Evolutionary conservation across 2,888 invertebrate genomes (phyloP), one percentile per base, ranked within the genome.

Genomic region (Lissocephala sabroskyi): DNA sequence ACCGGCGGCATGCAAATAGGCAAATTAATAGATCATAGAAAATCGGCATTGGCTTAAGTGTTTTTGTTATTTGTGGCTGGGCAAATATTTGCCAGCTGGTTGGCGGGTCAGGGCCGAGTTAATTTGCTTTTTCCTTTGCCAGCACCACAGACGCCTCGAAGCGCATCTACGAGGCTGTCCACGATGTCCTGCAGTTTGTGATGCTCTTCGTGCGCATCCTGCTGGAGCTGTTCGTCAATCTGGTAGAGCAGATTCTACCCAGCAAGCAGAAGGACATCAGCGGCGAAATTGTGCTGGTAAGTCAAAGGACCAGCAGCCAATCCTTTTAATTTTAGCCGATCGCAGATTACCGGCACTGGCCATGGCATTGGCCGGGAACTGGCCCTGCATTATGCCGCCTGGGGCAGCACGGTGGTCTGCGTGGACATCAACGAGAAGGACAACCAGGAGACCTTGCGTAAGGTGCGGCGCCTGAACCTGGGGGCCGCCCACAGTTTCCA

Each of bases 361-460:
- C 93, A 93, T 83, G 95, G 95, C 6, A 93, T 95, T 79, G 95
- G 95, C 1, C 87, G 90, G 43, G 91, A 93, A 82, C 85, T 94
- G 53, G 92, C 93, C 0, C 79, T 91, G 33, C 88, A 91, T 65
- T 92, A 94, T 76, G 90, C 90, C 0, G 86, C 88, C 39, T 86
- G 90, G 36, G 93, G 93, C 0, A 90, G 92, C 30, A 88, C 87
- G 3, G 88, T 95, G 2, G 87, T 94, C 7, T 92, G 93, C 60
- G 91, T 92, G 85, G 94, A 95, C 79, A 88, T 94, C 60, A 90
- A 94, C 80, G 87, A 89, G 56, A 86, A 86, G 43, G 88, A 88
- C 59, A 93, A 93, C 81, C 86, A 89, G 62, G 89, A 91, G 64
- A 92, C 93, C 0, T 87, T 87, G 3, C 82, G 85, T 37, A 85